These are phyloP conservation scores for Psilopogon haemacephalus DNA, from an alignment of 2,113 vertebrate species.

Conservation along the genomic window DNA sequence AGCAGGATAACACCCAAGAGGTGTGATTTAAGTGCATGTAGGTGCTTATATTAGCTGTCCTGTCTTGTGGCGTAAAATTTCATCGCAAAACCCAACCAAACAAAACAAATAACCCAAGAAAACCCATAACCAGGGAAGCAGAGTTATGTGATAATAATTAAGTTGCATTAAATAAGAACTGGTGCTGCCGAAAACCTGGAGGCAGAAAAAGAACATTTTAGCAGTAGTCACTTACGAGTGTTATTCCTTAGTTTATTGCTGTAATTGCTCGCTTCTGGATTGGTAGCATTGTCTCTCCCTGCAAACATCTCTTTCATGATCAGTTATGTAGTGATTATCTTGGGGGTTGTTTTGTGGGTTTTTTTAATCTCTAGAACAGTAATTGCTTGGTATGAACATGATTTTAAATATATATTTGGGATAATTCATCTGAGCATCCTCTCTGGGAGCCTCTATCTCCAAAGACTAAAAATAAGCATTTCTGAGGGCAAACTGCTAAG, in stretches of 20 bases:
- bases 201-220: neutral
- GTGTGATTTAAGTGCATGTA: neutral
- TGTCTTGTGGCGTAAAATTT: neutral
- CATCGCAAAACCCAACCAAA: neutral
- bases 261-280: neutral
- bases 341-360: neutral
- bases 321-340: neutral
- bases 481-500: neutral
- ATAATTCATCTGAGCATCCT: neutral
- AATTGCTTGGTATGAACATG: neutral
- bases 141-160: neutral
- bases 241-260: neutral
- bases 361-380: neutral
- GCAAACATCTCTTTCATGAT: neutral
- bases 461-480: neutral
- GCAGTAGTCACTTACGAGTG: neutral
- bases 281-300: neutral
- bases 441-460: neutral
- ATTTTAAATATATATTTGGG: neutral
- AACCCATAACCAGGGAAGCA: neutral
- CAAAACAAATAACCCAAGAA: neutral
- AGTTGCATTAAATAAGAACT: neutral
- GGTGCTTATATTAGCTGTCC: neutral
- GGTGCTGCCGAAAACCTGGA: neutral
- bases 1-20: neutral